Evolutionary conservation across 2,113 vertebrate species (phyloP).

Genomic region (Chaetops frenatus): DNA sequence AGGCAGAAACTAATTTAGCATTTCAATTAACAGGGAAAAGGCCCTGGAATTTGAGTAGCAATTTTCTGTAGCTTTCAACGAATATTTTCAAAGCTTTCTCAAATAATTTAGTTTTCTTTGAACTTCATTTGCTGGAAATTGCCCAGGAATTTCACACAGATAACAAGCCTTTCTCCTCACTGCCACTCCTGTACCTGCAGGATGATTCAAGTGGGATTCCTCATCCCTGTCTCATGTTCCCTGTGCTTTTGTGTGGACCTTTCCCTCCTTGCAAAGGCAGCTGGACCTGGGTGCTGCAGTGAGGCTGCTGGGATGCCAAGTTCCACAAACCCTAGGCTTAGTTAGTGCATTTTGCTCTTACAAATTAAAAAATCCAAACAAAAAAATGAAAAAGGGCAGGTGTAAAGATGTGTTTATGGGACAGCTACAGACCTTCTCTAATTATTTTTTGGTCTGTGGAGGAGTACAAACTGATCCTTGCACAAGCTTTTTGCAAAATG

Average conservation of each 20-base stretch:
- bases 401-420: background rate
- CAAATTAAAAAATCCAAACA: background rate
- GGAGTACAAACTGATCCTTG: background rate
- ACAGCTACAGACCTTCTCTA: background rate
- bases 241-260: background rate
- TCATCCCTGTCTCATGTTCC: background rate
- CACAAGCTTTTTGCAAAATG: background rate
- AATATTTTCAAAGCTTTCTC: conserved; percentile 54
- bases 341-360: background rate
- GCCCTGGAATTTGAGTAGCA: background rate
- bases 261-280: background rate
- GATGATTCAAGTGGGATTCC: background rate
- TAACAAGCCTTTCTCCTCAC: background rate
- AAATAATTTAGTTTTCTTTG: conserved; percentile 31
- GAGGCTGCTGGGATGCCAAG: background rate
- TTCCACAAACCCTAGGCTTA: background rate
- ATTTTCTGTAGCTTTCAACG: background rate
- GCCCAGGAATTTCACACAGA: background rate
- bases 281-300: background rate
- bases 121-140: conserved; percentile 30
- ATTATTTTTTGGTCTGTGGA: background rate
- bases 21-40: conserved; percentile 39
- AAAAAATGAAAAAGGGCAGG: background rate
- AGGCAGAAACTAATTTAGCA: conserved; percentile 26
- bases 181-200: background rate